phyloP scores from a whole-genome alignment of 2,888 invertebrate genomes.

The Ceratothoa steindachneri region DNA sequence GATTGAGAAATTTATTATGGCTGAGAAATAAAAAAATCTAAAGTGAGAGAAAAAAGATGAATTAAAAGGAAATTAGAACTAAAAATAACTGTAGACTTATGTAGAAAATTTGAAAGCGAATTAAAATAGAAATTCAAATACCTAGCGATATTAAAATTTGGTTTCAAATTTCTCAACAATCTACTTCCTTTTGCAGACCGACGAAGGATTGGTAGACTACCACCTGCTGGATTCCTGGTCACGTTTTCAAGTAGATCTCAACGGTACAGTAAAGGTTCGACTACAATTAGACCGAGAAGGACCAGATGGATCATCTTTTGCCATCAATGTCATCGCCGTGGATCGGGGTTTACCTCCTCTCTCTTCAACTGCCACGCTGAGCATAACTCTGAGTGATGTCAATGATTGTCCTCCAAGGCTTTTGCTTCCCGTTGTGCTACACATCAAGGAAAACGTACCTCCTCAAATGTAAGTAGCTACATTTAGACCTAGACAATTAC shows the following conservation, averaged over 20 bases:
- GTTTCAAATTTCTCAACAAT: not conserved
- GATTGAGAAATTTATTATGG: no score
- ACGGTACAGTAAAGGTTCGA: slow-evolving; percentile 25
- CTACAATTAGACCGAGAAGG: slow-evolving; percentile 30
- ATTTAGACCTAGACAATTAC: no score
- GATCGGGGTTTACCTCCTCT: slow-evolving; percentile 30
- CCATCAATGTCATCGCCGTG: slow-evolving; percentile 24
- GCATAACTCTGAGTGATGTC: slow-evolving; percentile 28
- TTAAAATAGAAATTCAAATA: no score
- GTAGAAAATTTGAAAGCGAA: no score
- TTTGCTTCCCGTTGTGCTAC: slow-evolving; percentile 26
- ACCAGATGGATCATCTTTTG: slow-evolving; percentile 25
- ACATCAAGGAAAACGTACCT: slow-evolving; percentile 28
- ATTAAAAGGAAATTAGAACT: no score
- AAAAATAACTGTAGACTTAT: no score
- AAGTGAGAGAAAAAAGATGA: no score
- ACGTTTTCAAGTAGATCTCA: slow-evolving; percentile 16
- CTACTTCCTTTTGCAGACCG: slow-evolving; percentile 15
- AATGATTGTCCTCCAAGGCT: slow-evolving; percentile 38
- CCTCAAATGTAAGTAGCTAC: not conserved
- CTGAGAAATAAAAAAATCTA: no score
- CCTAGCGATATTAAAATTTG: no score
- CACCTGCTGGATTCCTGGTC: slow-evolving; percentile 25
- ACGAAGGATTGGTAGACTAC: slow-evolving; percentile 21
- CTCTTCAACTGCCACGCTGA: slow-evolving; percentile 35